phyloP scores from a whole-genome alignment of 2,113 vertebrate species.

The Pimephales promelas region DNA sequence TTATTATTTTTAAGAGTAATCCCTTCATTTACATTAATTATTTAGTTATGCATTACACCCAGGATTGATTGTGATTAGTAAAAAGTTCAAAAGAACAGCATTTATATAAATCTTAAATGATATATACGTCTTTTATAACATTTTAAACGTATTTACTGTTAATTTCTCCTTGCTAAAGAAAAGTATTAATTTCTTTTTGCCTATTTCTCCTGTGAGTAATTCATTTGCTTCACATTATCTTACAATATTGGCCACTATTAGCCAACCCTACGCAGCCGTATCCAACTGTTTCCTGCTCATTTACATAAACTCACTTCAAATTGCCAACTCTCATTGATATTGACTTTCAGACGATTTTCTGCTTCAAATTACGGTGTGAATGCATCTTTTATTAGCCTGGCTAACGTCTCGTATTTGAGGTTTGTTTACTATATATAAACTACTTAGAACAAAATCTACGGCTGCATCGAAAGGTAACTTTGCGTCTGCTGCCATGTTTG shows the following conservation, averaged over 20 bases:
- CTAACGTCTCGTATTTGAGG: too few species aligned
- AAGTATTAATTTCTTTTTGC: neutral
- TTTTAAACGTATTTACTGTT: neutral
- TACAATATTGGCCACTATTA: neutral
- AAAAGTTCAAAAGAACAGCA: neutral
- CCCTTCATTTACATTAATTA: too few species aligned
- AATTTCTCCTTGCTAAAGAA: neutral
- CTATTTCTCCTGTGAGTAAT: neutral
- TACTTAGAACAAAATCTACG: too few species aligned
- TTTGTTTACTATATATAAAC: too few species aligned
- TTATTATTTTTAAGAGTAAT: too few species aligned
- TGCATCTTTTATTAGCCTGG: too few species aligned
- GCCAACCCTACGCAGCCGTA: neutral
- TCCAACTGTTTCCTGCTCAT: neutral
- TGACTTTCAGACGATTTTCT: neutral
- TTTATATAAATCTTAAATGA: neutral
- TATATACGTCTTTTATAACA: neutral
- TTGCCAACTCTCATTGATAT: neutral
- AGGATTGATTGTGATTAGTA: neutral
- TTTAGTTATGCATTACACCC: too few species aligned
- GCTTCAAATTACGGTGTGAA: neutral
- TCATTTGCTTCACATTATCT: neutral
- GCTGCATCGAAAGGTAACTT: too few species aligned
- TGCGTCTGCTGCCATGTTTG: too few species aligned
- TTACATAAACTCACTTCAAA: neutral